A percentile compares a stretch with the other conserved stretches of the same genome.
These are phyloP conservation scores for Drosophila acutilabella DNA, from an alignment of 2,888 invertebrate species.

Conservation along the genomic window DNA sequence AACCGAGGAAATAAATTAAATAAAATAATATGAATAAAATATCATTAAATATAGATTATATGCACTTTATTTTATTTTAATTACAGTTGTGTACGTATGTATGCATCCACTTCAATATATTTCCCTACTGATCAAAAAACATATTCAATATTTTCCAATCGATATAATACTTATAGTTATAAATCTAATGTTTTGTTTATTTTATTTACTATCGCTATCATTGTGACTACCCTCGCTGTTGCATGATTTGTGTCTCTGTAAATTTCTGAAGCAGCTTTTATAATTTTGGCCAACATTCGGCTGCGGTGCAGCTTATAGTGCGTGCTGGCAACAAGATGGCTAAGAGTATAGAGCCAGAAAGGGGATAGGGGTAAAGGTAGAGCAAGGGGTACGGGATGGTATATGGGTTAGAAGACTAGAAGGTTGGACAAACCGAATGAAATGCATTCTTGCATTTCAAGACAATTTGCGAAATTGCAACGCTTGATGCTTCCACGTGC, in stretches of 20 bases:
- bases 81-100: no score
- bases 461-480: conserved; percentile 77
- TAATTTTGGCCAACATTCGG: conserved; percentile 46
- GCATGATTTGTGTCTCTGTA: conserved; percentile 40
- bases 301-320: conserved; percentile 42
- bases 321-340: conserved; percentile 35
- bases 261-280: conserved; percentile 34
- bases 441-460: conserved; percentile 75
- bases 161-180: no score
- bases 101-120: no score
- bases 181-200: no score
- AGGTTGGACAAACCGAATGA: conserved; percentile 56
- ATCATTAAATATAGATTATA: no score
- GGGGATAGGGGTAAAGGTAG: background rate
- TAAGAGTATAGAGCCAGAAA: background rate
- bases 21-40: no score
- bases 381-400: background rate
- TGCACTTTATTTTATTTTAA: no score
- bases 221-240: conserved; percentile 2
- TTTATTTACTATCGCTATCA: background rate
- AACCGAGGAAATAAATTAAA: no score
- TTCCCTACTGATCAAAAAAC: no score
- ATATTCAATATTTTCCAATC: no score
- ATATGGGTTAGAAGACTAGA: background rate
- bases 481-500: conserved; percentile 78